These are phyloP conservation scores for Quiscalus mexicanus DNA, from an alignment of 2,113 vertebrate genomes.

Conservation along the genomic window DNA sequence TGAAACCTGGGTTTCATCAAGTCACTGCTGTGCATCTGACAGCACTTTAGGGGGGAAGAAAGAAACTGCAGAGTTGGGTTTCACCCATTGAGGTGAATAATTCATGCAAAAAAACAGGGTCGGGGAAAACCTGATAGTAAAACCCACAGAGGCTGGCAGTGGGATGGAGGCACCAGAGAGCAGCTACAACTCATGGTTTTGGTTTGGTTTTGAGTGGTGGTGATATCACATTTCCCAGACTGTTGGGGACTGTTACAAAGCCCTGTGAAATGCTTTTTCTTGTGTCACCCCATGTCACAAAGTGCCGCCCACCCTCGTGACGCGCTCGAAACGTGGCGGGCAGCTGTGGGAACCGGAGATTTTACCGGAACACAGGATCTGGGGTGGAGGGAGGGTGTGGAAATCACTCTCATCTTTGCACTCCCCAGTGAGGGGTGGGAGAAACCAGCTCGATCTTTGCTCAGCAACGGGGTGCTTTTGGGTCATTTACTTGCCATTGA, in stretches of 20 bases:
- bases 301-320: not conserved
- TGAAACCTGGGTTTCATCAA: not conserved
- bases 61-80: slow-evolving; percentile 56
- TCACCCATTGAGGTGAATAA: slow-evolving; percentile 53
- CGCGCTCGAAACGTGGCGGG: not conserved
- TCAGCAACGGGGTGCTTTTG: not conserved
- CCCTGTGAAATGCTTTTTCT: not conserved
- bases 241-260: slow-evolving; percentile 9
- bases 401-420: not conserved
- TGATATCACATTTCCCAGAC: slow-evolving; percentile 51
- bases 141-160: slow-evolving; percentile 20
- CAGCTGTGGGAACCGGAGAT: slow-evolving; percentile 29
- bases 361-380: slow-evolving; percentile 21
- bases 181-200: slow-evolving; percentile 28
- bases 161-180: slow-evolving; percentile 7
- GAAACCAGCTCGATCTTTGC: not conserved
- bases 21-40: slow-evolving; percentile 14
- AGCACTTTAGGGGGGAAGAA: not conserved
- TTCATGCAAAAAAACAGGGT: slow-evolving; percentile 47
- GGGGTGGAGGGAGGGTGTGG: not conserved
- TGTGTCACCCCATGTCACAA: not conserved
- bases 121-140: slow-evolving; percentile 62
- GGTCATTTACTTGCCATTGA: not conserved
- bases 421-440: not conserved
- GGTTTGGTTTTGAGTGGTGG: slow-evolving; percentile 40